Conservation (phyloP, 1,140 invertebrate genomes). For the Galleria mellonella region DNA sequence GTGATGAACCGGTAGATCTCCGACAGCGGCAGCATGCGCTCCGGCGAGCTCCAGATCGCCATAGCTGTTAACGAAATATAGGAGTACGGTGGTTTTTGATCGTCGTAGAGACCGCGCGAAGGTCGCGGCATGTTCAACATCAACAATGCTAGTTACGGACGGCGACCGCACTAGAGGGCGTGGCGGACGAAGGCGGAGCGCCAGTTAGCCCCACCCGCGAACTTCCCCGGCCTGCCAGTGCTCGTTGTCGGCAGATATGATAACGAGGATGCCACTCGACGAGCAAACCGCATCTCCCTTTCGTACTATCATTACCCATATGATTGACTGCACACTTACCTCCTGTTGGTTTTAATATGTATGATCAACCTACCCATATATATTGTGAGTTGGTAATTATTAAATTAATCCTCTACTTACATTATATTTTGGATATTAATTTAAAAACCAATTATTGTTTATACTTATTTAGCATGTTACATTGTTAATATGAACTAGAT, state of each 20-base stretch:
- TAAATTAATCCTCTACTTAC: too few species aligned
- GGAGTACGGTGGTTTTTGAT: conserved; percentile 97
- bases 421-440: too few species aligned
- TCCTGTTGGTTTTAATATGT: conserved; percentile 46
- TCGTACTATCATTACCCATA: conserved; percentile 50
- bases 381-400: too few species aligned
- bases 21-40: conserved; percentile 96
- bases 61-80: conserved; percentile 98
- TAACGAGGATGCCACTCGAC: conserved; percentile 59
- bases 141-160: conserved; percentile 3
- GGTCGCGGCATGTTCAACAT: conserved; percentile 89
- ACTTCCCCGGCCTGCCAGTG: conserved; percentile 10
- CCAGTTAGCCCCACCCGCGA: not conserved
- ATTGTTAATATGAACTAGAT: too few species aligned
- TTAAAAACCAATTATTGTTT: too few species aligned
- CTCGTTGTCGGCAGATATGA: conserved; percentile 43
- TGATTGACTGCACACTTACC: conserved; percentile 65
- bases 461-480: too few species aligned
- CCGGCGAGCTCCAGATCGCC: conserved; percentile 95
- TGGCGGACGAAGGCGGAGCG: conserved; percentile 9
- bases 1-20: conserved; percentile 4
- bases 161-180: conserved; percentile 18
- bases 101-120: conserved; percentile 92
- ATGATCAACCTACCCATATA: too few species aligned
- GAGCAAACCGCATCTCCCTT: conserved; percentile 53